These are phyloP conservation scores for Cyprinodon variegatus DNA, from an alignment of 2,113 vertebrate genomes.

Conservation along the genomic window DNA sequence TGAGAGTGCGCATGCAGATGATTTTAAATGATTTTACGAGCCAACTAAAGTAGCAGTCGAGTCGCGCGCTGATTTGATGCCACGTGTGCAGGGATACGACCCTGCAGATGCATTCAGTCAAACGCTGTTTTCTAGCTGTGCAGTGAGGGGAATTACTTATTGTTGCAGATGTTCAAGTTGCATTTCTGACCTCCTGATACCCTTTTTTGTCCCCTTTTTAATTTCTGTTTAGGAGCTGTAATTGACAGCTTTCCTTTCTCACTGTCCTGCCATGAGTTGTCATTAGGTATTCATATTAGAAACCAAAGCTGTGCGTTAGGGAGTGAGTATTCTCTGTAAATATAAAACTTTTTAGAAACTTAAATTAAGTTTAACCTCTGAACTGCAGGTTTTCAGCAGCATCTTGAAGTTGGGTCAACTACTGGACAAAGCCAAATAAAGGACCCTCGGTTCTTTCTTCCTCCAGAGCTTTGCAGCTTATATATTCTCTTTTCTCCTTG, in stretches of 20 bases:
- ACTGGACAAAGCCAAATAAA: constrained; percentile 48
- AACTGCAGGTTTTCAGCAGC: constrained; percentile 8
- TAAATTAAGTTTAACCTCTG: background rate
- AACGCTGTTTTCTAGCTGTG: constrained; percentile 33
- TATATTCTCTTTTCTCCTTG: constrained; percentile 1
- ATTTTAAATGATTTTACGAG: constrained; percentile 68
- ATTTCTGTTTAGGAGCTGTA: background rate
- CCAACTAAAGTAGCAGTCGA: constrained; percentile 56
- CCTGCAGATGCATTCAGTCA: constrained; percentile 32
- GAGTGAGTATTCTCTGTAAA: background rate
- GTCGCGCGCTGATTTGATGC: constrained; percentile 42
- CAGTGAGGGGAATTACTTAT: constrained; percentile 24
- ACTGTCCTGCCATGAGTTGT: too few relatives aligned
- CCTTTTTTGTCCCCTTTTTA: background rate
- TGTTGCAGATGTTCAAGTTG: constrained; percentile 16
- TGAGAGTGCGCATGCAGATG: constrained; percentile 19
- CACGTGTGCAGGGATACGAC: background rate
- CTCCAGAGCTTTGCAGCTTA: constrained; percentile 43
- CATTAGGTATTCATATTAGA: background rate
- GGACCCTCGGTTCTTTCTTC: constrained; percentile 33
- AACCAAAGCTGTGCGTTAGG: background rate
- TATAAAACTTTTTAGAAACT: background rate
- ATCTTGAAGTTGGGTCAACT: constrained; percentile 68
- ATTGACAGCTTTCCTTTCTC: background rate
- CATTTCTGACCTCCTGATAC: background rate